Evolutionary conservation across 2,888 invertebrate species (phyloP), one percentile per base, ranked within the genome.

Genomic region (Agrotis ipsilon): DNA sequence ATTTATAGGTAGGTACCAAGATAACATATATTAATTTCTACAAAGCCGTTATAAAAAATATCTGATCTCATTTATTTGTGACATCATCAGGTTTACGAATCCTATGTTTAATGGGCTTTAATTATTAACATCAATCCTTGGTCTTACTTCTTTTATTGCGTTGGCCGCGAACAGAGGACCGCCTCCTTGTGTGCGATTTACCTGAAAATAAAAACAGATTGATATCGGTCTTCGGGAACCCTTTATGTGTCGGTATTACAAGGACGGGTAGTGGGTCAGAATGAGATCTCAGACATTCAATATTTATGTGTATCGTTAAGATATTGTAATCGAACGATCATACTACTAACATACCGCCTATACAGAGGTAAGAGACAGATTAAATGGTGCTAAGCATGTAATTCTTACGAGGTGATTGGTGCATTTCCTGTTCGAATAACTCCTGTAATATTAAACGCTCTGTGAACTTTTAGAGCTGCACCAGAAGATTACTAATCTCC

Each of bases 131-230:
- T 74, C 45, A 55, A 69, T 76, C 89, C 21, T 78, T 46, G 39
- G 27, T 18, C 94, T 93, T 90, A 96, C 96, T 94, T 93, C 93
- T 94, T 91, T 95, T 95, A 89, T 96, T 96, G 69, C 95, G 92
- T 88, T 96, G 95, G 72, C 96, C 96, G 78, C 97, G 96, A 46
- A 96, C 96, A 16, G 97, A 96, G 9, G 97, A 97, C 64, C 97
- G 96, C 49, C 97, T 96, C 71, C 97, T 94, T 32, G 96, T 97
- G 85, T 97, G 96, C 65, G 96, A 96, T 93, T 96, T 97, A 83
- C 96, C 97, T 94, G 94, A 72, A 89, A 92, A 83, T 66, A 89
- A 86, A 72, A 81, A 73, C 46, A 70, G 80, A 68, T 79, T 80
- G 54, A 66, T 78, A 76, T 63, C 57, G 69, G 64, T 68, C 55